These are phyloP conservation scores for Kryphioiulus occultus DNA, from an alignment of 2,888 invertebrate species.

Conservation along the genomic window DNA sequence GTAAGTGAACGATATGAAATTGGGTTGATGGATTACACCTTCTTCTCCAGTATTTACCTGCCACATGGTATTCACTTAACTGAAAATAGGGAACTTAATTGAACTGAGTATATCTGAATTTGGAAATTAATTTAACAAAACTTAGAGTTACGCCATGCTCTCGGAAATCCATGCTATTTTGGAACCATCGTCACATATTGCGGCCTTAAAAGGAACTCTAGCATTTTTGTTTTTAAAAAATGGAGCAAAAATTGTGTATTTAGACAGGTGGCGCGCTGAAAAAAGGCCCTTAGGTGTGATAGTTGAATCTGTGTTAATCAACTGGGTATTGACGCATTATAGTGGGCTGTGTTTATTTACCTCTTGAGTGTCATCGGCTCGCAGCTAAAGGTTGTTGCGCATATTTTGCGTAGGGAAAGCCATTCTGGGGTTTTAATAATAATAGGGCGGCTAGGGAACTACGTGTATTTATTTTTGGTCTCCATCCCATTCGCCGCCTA, in stretches of 20 bases:
- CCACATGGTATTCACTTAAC: no score
- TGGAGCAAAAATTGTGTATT: not conserved
- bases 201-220: not conserved
- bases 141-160: not conserved
- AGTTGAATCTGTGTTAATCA: not conserved
- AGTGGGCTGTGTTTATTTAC: not conserved
- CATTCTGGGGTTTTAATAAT: not conserved
- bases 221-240: not conserved
- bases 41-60: no score
- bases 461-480: conserved; percentile 19
- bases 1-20: no score
- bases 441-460: not conserved
- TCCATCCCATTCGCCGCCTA: not conserved
- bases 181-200: not conserved
- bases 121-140: not conserved
- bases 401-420: not conserved
- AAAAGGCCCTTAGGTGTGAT: not conserved
- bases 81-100: no score
- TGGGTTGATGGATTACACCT: no score
- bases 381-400: not conserved
- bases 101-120: no score
- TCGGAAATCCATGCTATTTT: conserved; percentile 21
- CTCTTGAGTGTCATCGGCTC: not conserved
- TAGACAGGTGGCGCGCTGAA: not conserved
- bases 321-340: not conserved